A percentile compares a stretch with the other conserved stretches of the same genome.
These are phyloP conservation scores for Aricia agestis DNA, from an alignment of 1,140 invertebrate genomes.

Conservation along the genomic window DNA sequence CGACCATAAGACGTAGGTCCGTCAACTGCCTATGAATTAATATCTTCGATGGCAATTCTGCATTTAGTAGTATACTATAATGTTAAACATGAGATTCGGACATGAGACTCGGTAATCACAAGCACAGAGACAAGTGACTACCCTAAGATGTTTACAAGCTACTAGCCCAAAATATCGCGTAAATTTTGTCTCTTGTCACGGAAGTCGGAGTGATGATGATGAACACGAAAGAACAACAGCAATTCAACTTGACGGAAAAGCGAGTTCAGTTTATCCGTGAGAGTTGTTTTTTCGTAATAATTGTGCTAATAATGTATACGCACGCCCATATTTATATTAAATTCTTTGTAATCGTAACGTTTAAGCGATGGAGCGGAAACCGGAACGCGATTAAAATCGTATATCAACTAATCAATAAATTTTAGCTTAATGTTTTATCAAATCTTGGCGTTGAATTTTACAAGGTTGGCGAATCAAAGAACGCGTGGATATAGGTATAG, in stretches of 20 bases:
- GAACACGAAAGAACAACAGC: background rate
- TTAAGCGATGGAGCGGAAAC: background rate
- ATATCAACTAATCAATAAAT: conserved; percentile 13
- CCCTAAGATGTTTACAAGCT: no score
- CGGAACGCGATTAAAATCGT: background rate
- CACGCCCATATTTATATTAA: conserved; percentile 9
- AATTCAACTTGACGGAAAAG: background rate
- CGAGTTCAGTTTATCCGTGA: background rate
- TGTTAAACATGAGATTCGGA: no score
- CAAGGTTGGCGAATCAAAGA: background rate
- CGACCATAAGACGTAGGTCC: no score
- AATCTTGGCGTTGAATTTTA: background rate
- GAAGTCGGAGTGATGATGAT: background rate
- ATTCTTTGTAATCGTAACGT: conserved; percentile 13
- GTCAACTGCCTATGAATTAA: no score
- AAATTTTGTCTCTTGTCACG: no score
- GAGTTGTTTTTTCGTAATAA: conserved; percentile 3
- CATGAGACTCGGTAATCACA: no score
- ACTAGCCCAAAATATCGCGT: no score
- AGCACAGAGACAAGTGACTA: no score
- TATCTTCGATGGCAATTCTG: no score
- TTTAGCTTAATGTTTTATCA: conserved; percentile 2
- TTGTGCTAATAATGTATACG: conserved; percentile 13
- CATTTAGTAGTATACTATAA: no score
- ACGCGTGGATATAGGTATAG: no score